Conservation (phyloP, 64 coral and sea anemone species). For the Anthopleura sola region DNA sequence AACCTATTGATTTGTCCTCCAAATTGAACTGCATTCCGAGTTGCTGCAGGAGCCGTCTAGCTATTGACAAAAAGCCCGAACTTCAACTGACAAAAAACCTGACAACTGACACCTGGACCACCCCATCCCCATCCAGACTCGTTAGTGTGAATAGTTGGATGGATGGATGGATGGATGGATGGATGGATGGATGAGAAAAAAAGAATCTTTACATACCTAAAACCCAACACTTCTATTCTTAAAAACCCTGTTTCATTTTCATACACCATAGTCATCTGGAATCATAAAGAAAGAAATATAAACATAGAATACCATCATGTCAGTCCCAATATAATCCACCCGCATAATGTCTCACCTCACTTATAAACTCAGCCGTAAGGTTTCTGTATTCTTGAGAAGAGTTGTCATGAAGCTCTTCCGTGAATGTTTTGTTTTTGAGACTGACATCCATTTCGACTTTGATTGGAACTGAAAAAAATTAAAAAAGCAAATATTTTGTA, state of each 20-base stretch:
- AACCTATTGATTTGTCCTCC: too few species aligned
- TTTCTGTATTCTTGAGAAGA: not conserved
- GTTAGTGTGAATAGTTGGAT: too few species aligned
- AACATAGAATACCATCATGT: not conserved
- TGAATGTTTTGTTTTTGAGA: constrained; percentile 2
- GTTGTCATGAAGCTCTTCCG: not conserved
- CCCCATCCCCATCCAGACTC: too few species aligned
- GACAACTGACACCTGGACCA: too few species aligned
- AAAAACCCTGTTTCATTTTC: not conserved
- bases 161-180: too few species aligned
- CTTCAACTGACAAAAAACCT: too few species aligned
- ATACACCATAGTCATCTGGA: not conserved
- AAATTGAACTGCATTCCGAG: too few species aligned
- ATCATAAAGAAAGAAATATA: not conserved
- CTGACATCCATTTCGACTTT: not conserved
- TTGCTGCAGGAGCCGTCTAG: too few species aligned
- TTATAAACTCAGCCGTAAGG: not conserved
- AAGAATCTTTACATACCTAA: not conserved
- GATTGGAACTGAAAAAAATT: not conserved
- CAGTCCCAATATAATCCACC: not conserved
- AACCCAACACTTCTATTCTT: not conserved
- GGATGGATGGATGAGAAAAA: too few species aligned
- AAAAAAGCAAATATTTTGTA: not conserved
- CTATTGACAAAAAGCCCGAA: too few species aligned
- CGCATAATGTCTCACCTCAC: not conserved